A percentile compares a stretch with the other conserved stretches of the same genome.
Evolutionary conservation across 2,113 vertebrate genomes (phyloP).

Genomic region (Phaethon lepturus): DNA sequence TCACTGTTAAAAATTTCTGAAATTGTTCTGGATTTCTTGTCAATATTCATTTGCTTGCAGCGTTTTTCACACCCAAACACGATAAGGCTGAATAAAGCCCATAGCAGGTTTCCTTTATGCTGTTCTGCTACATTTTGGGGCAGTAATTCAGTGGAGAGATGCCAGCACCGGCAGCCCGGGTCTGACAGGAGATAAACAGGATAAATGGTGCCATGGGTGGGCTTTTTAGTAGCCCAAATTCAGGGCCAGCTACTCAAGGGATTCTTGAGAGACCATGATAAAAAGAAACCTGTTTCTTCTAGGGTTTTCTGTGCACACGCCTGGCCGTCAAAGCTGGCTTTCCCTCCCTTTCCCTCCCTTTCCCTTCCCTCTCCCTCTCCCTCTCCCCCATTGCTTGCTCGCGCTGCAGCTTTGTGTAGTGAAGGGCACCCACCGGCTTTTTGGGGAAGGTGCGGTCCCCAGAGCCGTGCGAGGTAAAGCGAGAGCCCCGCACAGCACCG

Average conservation of each 20-base stretch:
- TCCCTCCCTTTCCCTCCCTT: not conserved
- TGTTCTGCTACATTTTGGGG: not conserved
- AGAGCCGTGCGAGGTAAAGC: rapidly evolving
- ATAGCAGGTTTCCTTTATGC: rapidly evolving
- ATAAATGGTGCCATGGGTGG: not conserved
- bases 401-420: not conserved
- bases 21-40: not conserved
- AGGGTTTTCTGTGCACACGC: not conserved
- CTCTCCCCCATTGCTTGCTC: not conserved
- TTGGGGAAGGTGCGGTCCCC: not conserved
- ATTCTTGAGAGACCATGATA: not conserved
- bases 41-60: not conserved
- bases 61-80: not conserved
- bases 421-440: not conserved
- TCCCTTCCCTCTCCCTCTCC: too few species aligned
- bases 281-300: conserved; percentile 27
- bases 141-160: not conserved
- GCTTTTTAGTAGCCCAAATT: not conserved
- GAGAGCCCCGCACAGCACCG: rapidly evolving
- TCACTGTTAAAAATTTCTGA: not conserved
- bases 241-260: not conserved
- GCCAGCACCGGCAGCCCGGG: not conserved
- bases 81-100: not conserved
- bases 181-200: not conserved
- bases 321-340: not conserved